A percentile compares a stretch with the other conserved stretches of the same genome.
Evolutionary conservation across 2,113 vertebrate genomes (phyloP).

Genomic region (Hydrochoerus hydrochaeris): DNA sequence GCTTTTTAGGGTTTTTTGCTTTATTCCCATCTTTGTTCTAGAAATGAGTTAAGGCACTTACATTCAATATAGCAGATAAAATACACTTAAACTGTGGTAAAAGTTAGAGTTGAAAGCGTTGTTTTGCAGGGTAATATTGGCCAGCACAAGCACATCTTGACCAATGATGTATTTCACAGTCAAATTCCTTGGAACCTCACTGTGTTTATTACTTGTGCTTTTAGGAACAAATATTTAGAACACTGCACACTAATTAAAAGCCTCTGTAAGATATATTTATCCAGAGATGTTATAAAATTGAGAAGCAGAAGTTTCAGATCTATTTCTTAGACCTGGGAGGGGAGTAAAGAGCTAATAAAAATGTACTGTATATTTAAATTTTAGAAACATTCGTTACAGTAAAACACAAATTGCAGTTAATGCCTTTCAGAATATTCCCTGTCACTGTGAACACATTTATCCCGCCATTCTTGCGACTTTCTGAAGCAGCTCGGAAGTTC

Average conservation of each 20-base stretch:
- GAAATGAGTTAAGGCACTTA: not conserved
- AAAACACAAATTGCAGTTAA: not conserved
- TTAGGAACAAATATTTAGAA: not conserved
- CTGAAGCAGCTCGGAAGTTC: not conserved
- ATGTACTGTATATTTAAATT: not conserved
- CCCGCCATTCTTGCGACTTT: not conserved
- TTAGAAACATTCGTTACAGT: not conserved
- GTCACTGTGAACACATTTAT: not conserved
- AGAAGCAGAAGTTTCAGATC: not conserved
- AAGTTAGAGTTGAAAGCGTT: not conserved
- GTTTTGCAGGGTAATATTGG: not conserved
- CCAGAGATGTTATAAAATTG: not conserved
- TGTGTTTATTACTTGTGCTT: not conserved
- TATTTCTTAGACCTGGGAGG: not conserved
- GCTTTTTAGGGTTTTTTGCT: not conserved
- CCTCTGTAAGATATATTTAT: conserved; percentile 20
- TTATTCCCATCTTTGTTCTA: not conserved
- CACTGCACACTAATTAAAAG: conserved; percentile 24
- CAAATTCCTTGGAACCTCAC: not conserved
- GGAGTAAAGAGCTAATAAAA: not conserved
- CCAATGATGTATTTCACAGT: not conserved
- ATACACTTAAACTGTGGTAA: conserved; percentile 1
- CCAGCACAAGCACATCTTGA: not conserved
- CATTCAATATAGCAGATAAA: not conserved
- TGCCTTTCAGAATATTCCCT: not conserved